phyloP scores from a whole-genome alignment of 2,797 vertebrate species.

The Choloepus didactylus region DNA sequence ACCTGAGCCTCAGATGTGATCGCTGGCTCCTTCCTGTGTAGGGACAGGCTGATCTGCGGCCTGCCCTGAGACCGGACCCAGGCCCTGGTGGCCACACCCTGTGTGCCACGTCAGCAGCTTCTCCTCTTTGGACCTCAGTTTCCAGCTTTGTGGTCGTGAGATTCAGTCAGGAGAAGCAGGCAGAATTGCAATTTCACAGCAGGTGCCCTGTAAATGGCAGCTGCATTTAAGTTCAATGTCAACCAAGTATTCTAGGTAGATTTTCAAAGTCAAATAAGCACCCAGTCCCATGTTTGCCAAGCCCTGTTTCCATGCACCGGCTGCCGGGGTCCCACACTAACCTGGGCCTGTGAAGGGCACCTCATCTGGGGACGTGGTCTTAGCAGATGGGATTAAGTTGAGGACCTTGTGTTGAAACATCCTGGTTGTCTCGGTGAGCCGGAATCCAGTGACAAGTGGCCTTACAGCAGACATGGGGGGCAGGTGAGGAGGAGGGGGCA shows the following conservation, averaged over 20 bases:
- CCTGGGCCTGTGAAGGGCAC: too few species aligned
- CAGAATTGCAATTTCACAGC: not conserved
- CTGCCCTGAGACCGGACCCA: not conserved
- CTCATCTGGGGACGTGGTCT: not conserved
- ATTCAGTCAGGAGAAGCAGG: not conserved
- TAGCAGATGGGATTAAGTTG: not conserved
- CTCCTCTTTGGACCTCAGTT: not conserved
- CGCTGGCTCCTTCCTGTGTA: not conserved
- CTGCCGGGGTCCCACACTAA: not conserved
- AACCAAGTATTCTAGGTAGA: not conserved
- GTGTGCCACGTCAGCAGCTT: accelerated
- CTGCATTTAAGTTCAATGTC: not conserved
- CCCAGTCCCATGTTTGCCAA: not conserved
- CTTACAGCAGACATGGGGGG: not conserved
- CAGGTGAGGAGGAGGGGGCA: not conserved
- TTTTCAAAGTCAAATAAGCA: not conserved
- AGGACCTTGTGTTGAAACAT: not conserved
- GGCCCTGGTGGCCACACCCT: not conserved
- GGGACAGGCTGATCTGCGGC: too few species aligned
- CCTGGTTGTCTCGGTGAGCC: too few species aligned
- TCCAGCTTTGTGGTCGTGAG: not conserved
- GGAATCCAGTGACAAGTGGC: not conserved
- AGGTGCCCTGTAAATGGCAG: not conserved
- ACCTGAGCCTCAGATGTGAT: not conserved
- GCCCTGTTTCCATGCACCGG: not conserved